These are phyloP conservation scores for Enteromius fasciolatus DNA, from an alignment of 2,797 vertebrate species.

Conservation along the genomic window DNA sequence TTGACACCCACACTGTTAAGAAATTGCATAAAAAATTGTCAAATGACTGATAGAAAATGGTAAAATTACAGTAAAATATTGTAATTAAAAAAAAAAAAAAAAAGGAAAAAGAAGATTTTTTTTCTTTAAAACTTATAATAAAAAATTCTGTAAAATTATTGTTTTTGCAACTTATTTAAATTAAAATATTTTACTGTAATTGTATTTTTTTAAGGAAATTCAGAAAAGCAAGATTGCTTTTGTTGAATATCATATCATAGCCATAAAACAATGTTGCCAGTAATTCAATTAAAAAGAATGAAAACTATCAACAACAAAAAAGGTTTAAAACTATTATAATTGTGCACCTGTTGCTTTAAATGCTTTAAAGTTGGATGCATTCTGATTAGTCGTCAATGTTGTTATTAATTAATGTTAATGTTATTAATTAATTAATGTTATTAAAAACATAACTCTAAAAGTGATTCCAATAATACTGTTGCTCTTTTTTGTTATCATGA, in stretches of 20 bases:
- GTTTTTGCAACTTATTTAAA: too few relatives aligned
- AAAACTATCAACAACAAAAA: background rate
- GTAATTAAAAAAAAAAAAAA: too few relatives aligned
- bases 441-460: background rate
- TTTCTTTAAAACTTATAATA: too few relatives aligned
- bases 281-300: background rate
- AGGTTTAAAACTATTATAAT: background rate
- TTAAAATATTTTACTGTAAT: too few relatives aligned
- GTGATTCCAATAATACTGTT: background rate
- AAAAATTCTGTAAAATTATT: too few relatives aligned
- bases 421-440: too few relatives aligned
- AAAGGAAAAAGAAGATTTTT: too few relatives aligned
- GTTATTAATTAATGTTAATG: too few relatives aligned
- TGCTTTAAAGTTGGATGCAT: background rate
- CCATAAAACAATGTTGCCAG: background rate
- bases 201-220: background rate
- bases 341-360: background rate
- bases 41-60: too few relatives aligned
- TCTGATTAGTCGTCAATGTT: background rate
- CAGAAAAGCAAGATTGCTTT: background rate
- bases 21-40: too few relatives aligned
- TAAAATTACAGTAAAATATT: too few relatives aligned
- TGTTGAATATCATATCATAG: background rate
- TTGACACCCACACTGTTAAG: background rate
- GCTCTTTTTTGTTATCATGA: background rate